A percentile compares a stretch with the other conserved stretches of the same genome.
These are phyloP conservation scores for Frankliniella intonsa DNA, from an alignment of 2,888 invertebrate genomes.

Conservation along the genomic window DNA sequence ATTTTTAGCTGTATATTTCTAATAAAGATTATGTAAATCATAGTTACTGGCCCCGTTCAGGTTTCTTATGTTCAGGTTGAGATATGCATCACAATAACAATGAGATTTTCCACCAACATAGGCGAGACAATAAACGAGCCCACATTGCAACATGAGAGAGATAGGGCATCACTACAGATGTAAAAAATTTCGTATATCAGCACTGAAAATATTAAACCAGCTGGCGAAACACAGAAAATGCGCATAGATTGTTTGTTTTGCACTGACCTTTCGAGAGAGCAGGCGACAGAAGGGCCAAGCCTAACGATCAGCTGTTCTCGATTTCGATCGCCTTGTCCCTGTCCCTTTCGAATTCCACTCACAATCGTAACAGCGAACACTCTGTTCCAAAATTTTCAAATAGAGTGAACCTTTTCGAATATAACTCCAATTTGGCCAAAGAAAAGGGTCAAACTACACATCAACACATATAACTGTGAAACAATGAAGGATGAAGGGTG, in stretches of 20 bases:
- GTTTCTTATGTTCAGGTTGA: neutral
- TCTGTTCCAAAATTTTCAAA: neutral
- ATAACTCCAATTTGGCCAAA: neutral
- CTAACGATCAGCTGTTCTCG: conserved; percentile 22
- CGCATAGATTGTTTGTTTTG: neutral
- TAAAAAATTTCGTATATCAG: too few species aligned
- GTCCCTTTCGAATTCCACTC: neutral
- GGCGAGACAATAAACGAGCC: neutral
- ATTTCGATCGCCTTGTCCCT: conserved; percentile 12
- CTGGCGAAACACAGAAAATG: neutral
- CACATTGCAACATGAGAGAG: neutral
- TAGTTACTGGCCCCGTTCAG: neutral
- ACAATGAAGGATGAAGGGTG: conserved; percentile 3
- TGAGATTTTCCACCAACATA: conserved; percentile 4
- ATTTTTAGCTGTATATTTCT: neutral
- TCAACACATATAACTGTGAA: neutral
- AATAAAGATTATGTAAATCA: neutral
- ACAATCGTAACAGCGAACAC: neutral
- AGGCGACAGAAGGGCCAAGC: neutral
- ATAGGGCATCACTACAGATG: neutral
- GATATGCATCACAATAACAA: conserved; percentile 11
- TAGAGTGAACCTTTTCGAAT: neutral
- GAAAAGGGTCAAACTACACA: neutral
- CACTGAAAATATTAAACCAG: too few species aligned
- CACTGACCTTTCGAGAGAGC: conserved; percentile 22